phyloP scores from a whole-genome alignment of 1,140 invertebrate species.

The Lamellibrachia luymesi region DNA sequence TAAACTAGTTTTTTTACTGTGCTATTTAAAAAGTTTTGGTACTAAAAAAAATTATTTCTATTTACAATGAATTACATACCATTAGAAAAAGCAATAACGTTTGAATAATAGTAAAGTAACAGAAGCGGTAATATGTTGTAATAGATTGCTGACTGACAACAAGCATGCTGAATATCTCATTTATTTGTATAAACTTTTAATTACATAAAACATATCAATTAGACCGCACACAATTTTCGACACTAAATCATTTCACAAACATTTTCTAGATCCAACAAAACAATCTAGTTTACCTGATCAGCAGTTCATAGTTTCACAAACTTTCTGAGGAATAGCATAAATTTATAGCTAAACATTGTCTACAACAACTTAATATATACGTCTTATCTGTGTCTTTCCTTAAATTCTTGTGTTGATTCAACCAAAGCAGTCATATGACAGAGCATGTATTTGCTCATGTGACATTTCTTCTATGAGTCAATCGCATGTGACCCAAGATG shows the following conservation, averaged over 20 bases:
- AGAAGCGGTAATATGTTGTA: neutral
- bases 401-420: neutral
- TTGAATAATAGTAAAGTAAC: neutral
- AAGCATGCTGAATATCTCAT: neutral
- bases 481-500: neutral
- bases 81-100: neutral
- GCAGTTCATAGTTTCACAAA: neutral
- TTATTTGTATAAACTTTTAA: too few species aligned
- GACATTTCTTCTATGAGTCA: neutral
- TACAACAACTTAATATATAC: neutral
- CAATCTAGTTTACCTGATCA: neutral
- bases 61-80: neutral
- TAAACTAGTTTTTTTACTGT: too few species aligned
- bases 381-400: neutral
- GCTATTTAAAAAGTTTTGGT: neutral
- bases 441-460: neutral
- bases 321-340: neutral
- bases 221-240: too few species aligned
- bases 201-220: too few species aligned
- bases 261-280: too few species aligned
- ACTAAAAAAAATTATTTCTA: neutral
- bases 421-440: neutral
- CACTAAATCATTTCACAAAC: too few species aligned
- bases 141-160: neutral
- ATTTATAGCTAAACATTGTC: neutral